Percentiles rank a stretch among this genome's conserved stretches.
phyloP scores from a whole-genome alignment of 2,888 invertebrate species.

The Hylaea fasciaria region DNA sequence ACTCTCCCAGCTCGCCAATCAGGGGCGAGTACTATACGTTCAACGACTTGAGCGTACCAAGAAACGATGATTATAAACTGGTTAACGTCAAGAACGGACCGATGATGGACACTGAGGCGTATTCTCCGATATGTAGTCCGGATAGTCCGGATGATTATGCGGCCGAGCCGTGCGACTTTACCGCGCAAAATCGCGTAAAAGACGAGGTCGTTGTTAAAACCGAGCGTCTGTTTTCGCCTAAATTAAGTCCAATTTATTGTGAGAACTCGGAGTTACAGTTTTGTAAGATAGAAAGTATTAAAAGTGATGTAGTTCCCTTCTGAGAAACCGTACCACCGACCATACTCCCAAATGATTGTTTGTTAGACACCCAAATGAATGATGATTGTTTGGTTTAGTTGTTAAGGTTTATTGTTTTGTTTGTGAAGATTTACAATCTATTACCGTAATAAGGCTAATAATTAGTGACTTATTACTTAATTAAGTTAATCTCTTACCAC shows the following conservation, averaged over 20 bases:
- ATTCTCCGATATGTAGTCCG: conserved; percentile 28
- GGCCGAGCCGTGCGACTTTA: neutral
- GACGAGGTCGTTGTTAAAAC: conserved; percentile 26
- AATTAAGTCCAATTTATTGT: conserved; percentile 11
- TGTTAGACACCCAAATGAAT: too few species aligned
- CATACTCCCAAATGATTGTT: too few species aligned
- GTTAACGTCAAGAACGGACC: conserved; percentile 31
- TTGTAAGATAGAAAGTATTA: conserved; percentile 13
- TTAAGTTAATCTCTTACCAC: too few species aligned
- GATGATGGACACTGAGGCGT: conserved; percentile 25
- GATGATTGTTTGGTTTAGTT: neutral
- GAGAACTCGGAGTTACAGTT: neutral
- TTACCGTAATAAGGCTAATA: neutral
- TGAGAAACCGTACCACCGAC: too few species aligned
- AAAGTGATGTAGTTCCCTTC: conserved; percentile 12
- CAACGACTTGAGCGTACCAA: neutral
- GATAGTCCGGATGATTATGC: conserved; percentile 10
- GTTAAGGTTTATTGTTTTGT: neutral
- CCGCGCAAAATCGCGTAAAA: conserved; percentile 14
- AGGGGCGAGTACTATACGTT: conserved; percentile 4
- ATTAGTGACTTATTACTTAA: neutral
- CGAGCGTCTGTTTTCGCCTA: conserved; percentile 13
- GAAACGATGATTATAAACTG: neutral
- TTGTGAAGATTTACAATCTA: neutral
- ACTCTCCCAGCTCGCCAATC: conserved; percentile 16